Conservation (phyloP, 2,888 invertebrate genomes). For the Crocallis elinguaria region DNA sequence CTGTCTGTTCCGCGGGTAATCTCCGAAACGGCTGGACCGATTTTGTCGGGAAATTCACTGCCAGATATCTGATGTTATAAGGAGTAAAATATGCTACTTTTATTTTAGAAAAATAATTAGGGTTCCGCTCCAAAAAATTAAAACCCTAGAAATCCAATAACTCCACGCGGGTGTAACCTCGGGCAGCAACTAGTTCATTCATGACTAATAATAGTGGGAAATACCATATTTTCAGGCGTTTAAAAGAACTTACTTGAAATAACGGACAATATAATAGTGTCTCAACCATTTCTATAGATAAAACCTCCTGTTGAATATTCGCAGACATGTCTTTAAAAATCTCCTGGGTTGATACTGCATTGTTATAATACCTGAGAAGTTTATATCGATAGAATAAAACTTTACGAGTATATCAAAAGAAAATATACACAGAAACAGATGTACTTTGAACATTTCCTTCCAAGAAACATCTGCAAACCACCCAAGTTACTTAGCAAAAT, state of each 20-base stretch:
- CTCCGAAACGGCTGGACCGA: too few relatives aligned
- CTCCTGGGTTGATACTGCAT: slow-evolving; percentile 67
- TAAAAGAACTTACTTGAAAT: slow-evolving; percentile 62
- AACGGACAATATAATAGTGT: slow-evolving; percentile 67
- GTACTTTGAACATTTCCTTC: slow-evolving; percentile 4
- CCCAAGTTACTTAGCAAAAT: slow-evolving; percentile 21
- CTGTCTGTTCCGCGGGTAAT: too few relatives aligned
- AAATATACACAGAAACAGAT: background rate
- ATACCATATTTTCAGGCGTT: too few relatives aligned
- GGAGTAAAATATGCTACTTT: too few relatives aligned
- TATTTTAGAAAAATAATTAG: too few relatives aligned
- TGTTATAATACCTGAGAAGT: slow-evolving; percentile 71
- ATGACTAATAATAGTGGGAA: too few relatives aligned
- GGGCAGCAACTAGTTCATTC: too few relatives aligned
- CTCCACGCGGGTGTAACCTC: too few relatives aligned
- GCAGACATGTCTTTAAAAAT: slow-evolving; percentile 72
- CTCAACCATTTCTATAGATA: slow-evolving; percentile 72
- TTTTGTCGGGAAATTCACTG: too few relatives aligned
- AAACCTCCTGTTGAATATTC: slow-evolving; percentile 73
- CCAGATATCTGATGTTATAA: too few relatives aligned
- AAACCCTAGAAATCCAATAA: too few relatives aligned
- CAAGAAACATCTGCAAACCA: background rate
- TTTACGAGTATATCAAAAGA: background rate
- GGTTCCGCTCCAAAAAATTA: too few relatives aligned
- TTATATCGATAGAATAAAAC: background rate